Conservation (phyloP, 2,888 invertebrate species). For the Harpalus rubripes region DNA sequence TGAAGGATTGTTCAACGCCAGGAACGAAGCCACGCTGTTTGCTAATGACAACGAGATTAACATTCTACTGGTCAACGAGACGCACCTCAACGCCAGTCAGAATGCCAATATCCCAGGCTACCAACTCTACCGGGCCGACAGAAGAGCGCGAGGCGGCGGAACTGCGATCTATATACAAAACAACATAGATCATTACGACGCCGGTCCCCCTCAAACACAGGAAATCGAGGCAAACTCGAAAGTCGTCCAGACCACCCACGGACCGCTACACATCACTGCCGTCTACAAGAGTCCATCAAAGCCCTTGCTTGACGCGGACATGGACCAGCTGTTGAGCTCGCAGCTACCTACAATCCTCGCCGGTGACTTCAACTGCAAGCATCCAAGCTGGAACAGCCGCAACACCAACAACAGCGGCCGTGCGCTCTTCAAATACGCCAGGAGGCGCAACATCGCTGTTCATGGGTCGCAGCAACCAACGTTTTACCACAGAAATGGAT, state of each 20-base stretch:
- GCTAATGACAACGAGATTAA: neutral
- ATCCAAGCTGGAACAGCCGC: neutral
- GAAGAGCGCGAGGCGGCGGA: neutral
- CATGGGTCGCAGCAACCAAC: neutral
- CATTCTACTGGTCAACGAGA: neutral
- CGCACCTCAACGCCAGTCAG: neutral
- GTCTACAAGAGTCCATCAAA: too few relatives aligned
- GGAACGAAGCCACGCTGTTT: too few relatives aligned
- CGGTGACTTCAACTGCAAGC: neutral
- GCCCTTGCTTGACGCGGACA: neutral
- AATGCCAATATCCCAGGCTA: neutral
- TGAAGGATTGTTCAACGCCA: too few relatives aligned
- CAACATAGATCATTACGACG: neutral
- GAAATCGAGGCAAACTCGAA: neutral
- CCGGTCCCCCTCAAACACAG: neutral
- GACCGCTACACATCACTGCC: neutral
- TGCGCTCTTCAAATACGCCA: neutral
- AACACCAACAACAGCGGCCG: neutral
- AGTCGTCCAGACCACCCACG: neutral
- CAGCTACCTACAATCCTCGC: neutral
- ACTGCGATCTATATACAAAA: neutral
- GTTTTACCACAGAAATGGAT: neutral
- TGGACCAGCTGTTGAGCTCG: neutral
- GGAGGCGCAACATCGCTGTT: neutral
- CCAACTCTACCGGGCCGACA: neutral